Evolutionary conservation across 1,140 invertebrate species (phyloP).

Genomic region (Melitaea cinxia): DNA sequence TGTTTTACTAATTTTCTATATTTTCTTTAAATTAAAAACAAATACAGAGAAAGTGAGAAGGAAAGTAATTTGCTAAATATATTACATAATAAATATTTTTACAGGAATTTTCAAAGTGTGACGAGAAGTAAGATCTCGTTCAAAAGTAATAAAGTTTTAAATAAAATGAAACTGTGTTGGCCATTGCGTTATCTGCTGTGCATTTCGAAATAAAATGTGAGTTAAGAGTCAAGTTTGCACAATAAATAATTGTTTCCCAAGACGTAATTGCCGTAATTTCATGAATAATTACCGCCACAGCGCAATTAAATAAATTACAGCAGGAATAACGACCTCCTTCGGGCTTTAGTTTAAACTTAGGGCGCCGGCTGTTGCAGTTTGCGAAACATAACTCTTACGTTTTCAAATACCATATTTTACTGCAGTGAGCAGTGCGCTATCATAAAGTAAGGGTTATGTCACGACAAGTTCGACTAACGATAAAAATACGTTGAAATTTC

Average conservation of each 20-base stretch:
- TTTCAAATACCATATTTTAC: conserved; percentile 45
- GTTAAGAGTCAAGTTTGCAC: conserved; percentile 78
- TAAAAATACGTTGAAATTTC: conserved; percentile 41
- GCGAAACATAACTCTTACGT: conserved; percentile 56
- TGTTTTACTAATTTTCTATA: too few species aligned
- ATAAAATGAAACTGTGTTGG: conserved; percentile 47
- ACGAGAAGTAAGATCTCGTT: background rate
- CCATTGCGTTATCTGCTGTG: conserved; percentile 67
- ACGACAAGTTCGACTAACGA: conserved; percentile 31
- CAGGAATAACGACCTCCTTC: conserved; percentile 77
- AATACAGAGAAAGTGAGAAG: too few species aligned
- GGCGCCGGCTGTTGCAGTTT: conserved; percentile 69
- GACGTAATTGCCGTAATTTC: conserved; percentile 81
- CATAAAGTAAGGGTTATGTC: conserved; percentile 38
- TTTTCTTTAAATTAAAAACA: too few species aligned
- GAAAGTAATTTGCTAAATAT: too few species aligned
- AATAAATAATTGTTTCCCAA: conserved; percentile 81
- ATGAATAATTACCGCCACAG: conserved; percentile 81
- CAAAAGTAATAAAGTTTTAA: conserved; percentile 36
- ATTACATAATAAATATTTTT: too few species aligned
- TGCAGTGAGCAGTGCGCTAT: conserved; percentile 38
- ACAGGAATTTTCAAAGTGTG: too few species aligned
- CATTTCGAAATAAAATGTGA: conserved; percentile 79
- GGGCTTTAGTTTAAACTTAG: conserved; percentile 78
- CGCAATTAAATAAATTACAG: conserved; percentile 82